These are phyloP conservation scores for Sceloporus undulatus DNA, from an alignment of 2,113 vertebrate genomes.

Conservation along the genomic window DNA sequence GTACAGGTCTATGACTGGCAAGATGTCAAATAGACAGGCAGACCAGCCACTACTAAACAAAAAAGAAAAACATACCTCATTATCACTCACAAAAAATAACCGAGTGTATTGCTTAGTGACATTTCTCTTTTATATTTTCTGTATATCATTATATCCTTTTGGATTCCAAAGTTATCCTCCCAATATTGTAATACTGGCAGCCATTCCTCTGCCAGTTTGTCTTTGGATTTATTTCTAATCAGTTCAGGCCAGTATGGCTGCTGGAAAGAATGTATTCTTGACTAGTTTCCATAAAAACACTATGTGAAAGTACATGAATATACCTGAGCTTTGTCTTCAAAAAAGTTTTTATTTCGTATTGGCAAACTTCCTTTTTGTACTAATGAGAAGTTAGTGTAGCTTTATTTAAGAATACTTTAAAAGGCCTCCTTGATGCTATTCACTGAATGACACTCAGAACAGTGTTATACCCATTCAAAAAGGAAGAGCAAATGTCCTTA, in stretches of 20 bases:
- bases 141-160: too few species aligned
- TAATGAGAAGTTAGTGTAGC: constrained; percentile 22
- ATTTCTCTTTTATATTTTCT: too few species aligned
- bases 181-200: too few species aligned
- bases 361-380: neutral
- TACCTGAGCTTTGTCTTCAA: constrained; percentile 5
- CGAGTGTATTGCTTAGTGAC: too few species aligned
- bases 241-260: constrained; percentile 17
- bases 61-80: too few species aligned
- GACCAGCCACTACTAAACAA: too few species aligned
- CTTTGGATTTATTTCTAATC: too few species aligned
- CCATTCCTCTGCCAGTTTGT: too few species aligned
- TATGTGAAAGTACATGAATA: constrained; percentile 23
- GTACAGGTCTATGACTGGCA: too few species aligned
- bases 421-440: neutral
- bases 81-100: too few species aligned
- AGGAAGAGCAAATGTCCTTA: constrained; percentile 16
- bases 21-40: too few species aligned
- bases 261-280: constrained; percentile 36
- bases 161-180: too few species aligned
- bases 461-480: neutral
- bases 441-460: constrained; percentile 16
- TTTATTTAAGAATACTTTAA: constrained; percentile 13
- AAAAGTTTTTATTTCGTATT: constrained; percentile 5
- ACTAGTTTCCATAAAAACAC: constrained; percentile 37